A percentile compares a stretch with the other conserved stretches of the same genome.
phyloP scores from a whole-genome alignment of 2,888 invertebrate species.

The Heliconius sara region DNA sequence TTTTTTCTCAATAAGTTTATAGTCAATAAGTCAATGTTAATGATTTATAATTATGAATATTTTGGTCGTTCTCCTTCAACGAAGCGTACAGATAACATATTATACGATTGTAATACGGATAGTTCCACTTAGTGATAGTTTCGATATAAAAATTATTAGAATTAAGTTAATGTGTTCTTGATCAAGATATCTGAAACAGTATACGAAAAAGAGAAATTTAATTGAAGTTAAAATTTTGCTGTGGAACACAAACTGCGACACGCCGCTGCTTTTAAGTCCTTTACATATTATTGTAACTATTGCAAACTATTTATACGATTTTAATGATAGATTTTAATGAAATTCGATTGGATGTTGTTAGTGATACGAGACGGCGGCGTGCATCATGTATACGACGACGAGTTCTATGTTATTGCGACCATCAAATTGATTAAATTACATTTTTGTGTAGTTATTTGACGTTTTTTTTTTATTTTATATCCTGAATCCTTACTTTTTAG shows the following conservation, averaged over 20 bases:
- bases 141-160: slow-evolving; percentile 62
- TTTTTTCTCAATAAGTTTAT: slow-evolving; percentile 58
- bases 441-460: slow-evolving; percentile 80
- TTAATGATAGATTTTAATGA: slow-evolving; percentile 47
- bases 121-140: slow-evolving; percentile 66
- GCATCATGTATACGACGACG: slow-evolving; percentile 80
- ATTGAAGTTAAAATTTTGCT: slow-evolving; percentile 63
- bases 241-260: slow-evolving; percentile 65
- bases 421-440: slow-evolving; percentile 81
- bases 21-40: slow-evolving; percentile 60
- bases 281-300: slow-evolving; percentile 43
- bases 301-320: slow-evolving; percentile 52
- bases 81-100: slow-evolving; percentile 45
- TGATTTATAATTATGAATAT: slow-evolving; percentile 50
- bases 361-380: slow-evolving; percentile 61
- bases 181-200: slow-evolving; percentile 83
- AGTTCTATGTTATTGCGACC: slow-evolving; percentile 82
- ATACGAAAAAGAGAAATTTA: slow-evolving; percentile 74
- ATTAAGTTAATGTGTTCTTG: slow-evolving; percentile 80
- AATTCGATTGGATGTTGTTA: slow-evolving; percentile 38
- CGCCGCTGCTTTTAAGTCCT: slow-evolving; percentile 58
- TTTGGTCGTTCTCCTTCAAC: slow-evolving; percentile 55
- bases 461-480: slow-evolving; percentile 55
- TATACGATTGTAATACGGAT: slow-evolving; percentile 55
- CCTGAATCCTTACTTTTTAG: background rate